A percentile compares a stretch with the other conserved stretches of the same genome.
These are phyloP conservation scores for Pristionchus exspectatus DNA, from an alignment of 2,888 invertebrate genomes.

Conservation along the genomic window DNA sequence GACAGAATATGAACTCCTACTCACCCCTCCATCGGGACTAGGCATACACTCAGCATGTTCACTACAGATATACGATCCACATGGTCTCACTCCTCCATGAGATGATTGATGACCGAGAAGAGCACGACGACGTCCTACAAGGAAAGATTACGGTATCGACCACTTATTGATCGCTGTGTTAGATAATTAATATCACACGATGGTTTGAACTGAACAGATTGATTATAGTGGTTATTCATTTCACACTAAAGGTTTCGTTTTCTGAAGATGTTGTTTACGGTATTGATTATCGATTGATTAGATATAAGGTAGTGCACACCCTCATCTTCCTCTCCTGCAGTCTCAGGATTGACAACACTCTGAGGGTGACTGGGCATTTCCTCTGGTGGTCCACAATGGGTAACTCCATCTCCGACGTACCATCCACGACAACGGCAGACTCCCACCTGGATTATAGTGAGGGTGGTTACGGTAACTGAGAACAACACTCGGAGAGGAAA, in stretches of 20 bases:
- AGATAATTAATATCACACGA: not conserved
- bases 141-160: not conserved
- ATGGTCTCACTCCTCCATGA: conserved; percentile 64
- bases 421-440: conserved; percentile 77
- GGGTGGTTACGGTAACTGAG: conserved; percentile 41
- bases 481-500: not conserved
- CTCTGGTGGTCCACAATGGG: conserved; percentile 76
- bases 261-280: not conserved
- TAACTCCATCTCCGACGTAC: conserved; percentile 78
- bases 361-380: not conserved
- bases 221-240: not conserved
- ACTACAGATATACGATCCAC: conserved; percentile 86
- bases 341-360: not conserved
- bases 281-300: conserved; percentile 46
- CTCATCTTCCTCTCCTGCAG: conserved; percentile 53
- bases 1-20: conserved; percentile 13
- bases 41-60: conserved; percentile 91
- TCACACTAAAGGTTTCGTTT: not conserved
- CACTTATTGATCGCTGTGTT: not conserved
- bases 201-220: conserved; percentile 2
- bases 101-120: not conserved
- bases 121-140: conserved; percentile 38
- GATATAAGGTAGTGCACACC: conserved; percentile 46
- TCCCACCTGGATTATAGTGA: conserved; percentile 57
- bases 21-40: conserved; percentile 84